These are phyloP conservation scores for Erythrolamprus reginae DNA, from an alignment of 2,113 vertebrate genomes.

Conservation along the genomic window DNA sequence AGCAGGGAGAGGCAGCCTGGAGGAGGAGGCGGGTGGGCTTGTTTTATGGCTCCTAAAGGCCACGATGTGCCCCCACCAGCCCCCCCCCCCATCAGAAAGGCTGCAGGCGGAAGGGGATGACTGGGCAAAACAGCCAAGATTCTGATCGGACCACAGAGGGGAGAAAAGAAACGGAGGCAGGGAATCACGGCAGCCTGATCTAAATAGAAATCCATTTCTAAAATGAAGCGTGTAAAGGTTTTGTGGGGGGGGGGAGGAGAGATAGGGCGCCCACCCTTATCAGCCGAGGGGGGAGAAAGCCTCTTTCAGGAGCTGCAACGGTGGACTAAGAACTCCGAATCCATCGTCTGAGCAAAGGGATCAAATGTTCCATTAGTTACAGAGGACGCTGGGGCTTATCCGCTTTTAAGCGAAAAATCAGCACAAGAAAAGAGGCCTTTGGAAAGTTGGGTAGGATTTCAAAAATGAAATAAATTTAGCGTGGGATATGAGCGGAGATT, in stretches of 20 bases:
- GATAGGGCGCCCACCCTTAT: neutral
- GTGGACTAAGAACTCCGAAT: neutral
- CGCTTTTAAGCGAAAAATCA: neutral
- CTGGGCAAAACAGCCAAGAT: neutral
- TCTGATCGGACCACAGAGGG: neutral
- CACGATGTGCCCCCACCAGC: neutral
- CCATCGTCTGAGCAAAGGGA: neutral
- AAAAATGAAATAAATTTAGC: neutral
- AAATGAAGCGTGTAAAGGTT: neutral
- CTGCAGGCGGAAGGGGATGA: neutral
- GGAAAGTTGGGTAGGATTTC: neutral
- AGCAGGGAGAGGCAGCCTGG: accelerated
- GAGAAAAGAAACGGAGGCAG: neutral
- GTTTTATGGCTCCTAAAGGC: neutral
- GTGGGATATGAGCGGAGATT: neutral
- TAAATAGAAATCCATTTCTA: neutral
- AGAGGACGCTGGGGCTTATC: neutral
- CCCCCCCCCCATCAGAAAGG: neutral
- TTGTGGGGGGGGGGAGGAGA: neutral
- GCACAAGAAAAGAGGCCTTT: neutral
- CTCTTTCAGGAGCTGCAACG: neutral
- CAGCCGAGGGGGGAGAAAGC: neutral
- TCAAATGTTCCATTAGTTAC: neutral
- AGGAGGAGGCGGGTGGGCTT: neutral
- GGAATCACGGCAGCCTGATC: neutral